Evolutionary conservation across 2,113 vertebrate species (phyloP).

Genomic region (Sciurus niger): DNA sequence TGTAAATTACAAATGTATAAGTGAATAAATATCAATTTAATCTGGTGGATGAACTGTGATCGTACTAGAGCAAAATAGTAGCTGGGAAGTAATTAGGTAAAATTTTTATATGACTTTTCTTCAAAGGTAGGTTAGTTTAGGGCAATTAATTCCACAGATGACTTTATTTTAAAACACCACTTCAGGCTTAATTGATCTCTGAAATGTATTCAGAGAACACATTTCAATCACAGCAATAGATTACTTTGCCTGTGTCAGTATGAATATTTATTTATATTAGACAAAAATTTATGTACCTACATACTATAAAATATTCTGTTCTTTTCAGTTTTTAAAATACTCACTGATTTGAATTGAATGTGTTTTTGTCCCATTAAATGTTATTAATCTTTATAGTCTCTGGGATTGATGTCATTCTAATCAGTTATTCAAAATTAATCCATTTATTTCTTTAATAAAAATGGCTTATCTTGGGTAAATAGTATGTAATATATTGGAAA

Average conservation of each 20-base stretch:
- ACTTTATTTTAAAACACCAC: neutral
- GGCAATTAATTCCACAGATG: neutral
- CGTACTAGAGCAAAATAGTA: neutral
- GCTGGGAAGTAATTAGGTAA: neutral
- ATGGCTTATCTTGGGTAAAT: neutral
- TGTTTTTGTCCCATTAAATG: neutral
- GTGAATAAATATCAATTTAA: neutral
- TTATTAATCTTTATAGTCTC: constrained; percentile 16
- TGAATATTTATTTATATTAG: neutral
- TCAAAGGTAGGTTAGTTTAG: neutral
- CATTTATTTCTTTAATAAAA: constrained; percentile 39
- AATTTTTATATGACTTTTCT: constrained; percentile 29
- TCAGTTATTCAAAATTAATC: constrained; percentile 17
- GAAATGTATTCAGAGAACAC: neutral
- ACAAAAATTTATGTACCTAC: neutral
- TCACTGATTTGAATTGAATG: neutral
- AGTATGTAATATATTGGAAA: neutral
- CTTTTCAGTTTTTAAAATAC: neutral
- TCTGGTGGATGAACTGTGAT: neutral
- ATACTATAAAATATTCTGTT: neutral
- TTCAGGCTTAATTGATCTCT: neutral
- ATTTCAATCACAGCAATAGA: neutral
- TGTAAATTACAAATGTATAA: neutral
- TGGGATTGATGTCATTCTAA: neutral
- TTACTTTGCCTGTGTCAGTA: neutral